Percentiles rank a stretch among this genome's conserved stretches.
Conservation (phyloP, 2,888 invertebrate genomes). For the Megamerina dolium region DNA sequence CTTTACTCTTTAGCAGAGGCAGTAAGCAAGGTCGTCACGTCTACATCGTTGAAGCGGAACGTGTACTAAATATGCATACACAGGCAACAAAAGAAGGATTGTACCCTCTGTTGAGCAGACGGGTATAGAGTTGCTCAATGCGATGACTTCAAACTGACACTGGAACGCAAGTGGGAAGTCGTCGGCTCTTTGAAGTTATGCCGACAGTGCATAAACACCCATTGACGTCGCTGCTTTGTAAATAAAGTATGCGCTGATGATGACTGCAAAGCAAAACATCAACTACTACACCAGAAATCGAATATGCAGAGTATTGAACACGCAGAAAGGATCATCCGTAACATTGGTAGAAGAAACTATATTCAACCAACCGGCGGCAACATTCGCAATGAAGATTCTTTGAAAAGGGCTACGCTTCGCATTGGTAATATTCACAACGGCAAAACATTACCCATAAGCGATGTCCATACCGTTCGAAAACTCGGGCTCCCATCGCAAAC, state of each 20-base stretch:
- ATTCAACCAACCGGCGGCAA: too few relatives aligned
- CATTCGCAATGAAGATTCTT: too few relatives aligned
- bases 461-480: too few relatives aligned
- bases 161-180: constrained; percentile 12
- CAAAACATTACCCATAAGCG: too few relatives aligned
- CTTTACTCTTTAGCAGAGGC: too few relatives aligned
- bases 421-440: too few relatives aligned
- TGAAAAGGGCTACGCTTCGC: too few relatives aligned
- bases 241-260: constrained; percentile 9
- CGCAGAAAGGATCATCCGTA: constrained; percentile 4
- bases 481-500: constrained; percentile 3
- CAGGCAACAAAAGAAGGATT: too few relatives aligned
- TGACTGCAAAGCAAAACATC: constrained; percentile 11
- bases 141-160: constrained; percentile 6
- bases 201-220: too few relatives aligned
- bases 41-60: constrained; percentile 4
- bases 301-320: neutral
- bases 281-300: constrained; percentile 1
- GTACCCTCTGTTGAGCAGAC: too few relatives aligned
- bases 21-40: constrained; percentile 13
- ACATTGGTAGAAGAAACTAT: constrained; percentile 10
- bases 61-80: constrained; percentile 10
- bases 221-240: constrained; percentile 8
- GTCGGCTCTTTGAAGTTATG: too few relatives aligned
- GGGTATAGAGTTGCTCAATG: constrained; percentile 8